Percentiles rank a stretch among this genome's conserved stretches.
Conservation (phyloP, 2,113 vertebrate species). For the Anguilla japonica region DNA sequence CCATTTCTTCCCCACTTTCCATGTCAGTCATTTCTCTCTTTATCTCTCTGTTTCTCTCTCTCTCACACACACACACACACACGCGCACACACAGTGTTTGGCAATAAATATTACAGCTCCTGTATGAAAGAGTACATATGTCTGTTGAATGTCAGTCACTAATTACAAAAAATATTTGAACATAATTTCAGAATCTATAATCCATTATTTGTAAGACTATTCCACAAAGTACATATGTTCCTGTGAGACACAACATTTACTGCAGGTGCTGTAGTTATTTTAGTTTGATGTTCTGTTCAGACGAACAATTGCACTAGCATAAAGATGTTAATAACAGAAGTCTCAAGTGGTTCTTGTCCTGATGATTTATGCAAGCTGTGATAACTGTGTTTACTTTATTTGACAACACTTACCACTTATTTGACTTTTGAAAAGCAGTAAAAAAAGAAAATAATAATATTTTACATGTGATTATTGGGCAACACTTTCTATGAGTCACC, state of each 20-base stretch:
- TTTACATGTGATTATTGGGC: not conserved
- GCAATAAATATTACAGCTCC: not conserved
- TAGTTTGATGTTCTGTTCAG: not conserved
- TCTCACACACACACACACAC: not conserved
- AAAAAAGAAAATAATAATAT: not conserved
- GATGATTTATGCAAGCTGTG: not conserved
- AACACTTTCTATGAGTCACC: not conserved
- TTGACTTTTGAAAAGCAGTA: not conserved
- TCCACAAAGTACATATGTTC: not conserved
- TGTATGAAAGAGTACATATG: not conserved
- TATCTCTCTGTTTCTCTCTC: too few species aligned
- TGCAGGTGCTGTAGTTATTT: not conserved
- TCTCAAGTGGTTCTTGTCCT: not conserved
- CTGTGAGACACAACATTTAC: not conserved
- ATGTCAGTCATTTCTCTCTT: too few species aligned
- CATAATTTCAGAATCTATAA: not conserved
- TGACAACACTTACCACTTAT: not conserved
- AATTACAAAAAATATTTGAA: not conserved
- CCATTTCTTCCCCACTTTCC: too few species aligned
- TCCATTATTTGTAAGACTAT: not conserved
- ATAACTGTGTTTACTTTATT: not conserved
- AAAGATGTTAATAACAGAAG: not conserved
- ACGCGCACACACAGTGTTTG: not conserved
- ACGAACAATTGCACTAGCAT: not conserved
- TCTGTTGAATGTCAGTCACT: not conserved